These are phyloP conservation scores for Epizoanthus fatuus DNA, from an alignment of 92 coral and sea anemone genomes.

Conservation along the genomic window DNA sequence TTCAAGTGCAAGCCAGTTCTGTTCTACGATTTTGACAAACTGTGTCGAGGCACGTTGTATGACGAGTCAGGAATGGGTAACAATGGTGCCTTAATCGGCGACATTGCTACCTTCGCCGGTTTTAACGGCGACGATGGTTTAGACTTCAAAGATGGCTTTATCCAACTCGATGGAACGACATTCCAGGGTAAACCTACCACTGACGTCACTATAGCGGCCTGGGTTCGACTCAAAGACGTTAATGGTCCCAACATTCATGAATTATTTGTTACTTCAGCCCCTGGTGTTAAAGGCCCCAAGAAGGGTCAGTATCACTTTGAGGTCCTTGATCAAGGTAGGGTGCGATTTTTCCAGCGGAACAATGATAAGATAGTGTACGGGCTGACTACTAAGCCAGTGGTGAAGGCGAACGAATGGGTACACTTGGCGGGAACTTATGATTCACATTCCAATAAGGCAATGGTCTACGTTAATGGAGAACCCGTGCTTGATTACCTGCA, in stretches of 20 bases:
- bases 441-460: conserved; percentile 77
- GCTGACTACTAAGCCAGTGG: conserved; percentile 74
- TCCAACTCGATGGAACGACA: conserved; percentile 81
- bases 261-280: conserved; percentile 77
- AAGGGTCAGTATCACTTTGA: conserved; percentile 92
- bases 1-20: conserved; percentile 86
- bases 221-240: conserved; percentile 84
- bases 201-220: conserved; percentile 87
- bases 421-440: conserved; percentile 88
- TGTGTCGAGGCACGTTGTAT: conserved; percentile 80
- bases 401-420: conserved; percentile 81
- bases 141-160: conserved; percentile 83
- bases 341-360: conserved; percentile 93
- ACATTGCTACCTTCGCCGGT: conserved; percentile 73
- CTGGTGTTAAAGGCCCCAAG: conserved; percentile 41
- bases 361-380: conserved; percentile 86
- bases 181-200: conserved; percentile 87
- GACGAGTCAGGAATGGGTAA: conserved; percentile 96
- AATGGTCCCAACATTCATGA: conserved; percentile 76
- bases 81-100: conserved; percentile 82
- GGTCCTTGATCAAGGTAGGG: conserved; percentile 79
- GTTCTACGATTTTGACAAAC: conserved; percentile 89
- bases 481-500: conserved; percentile 78
- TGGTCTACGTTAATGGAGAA: conserved; percentile 79
- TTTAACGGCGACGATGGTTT: conserved; percentile 80